Conservation (phyloP, 30 jellyfish, hydroid and myxozoan genomes). For the Turritopsis rubra region DNA sequence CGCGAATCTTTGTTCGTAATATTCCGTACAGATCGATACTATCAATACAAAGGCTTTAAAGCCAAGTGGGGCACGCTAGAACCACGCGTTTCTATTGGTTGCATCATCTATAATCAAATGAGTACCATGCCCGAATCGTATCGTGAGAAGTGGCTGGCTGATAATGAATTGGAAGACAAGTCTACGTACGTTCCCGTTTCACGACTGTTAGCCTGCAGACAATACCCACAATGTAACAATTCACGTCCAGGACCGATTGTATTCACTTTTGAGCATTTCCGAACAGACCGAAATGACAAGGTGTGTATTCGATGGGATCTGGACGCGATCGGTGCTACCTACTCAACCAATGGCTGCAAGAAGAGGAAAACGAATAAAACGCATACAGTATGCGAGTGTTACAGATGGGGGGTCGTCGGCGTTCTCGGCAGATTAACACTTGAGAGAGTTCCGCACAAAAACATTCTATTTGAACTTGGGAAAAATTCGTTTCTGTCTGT, state of each 20-base stretch:
- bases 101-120: conserved; percentile 62
- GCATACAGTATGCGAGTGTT: conserved; percentile 83
- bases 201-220: conserved; percentile 79
- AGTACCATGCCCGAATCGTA: conserved; percentile 40
- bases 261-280: conserved; percentile 77
- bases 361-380: conserved; percentile 71
- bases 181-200: conserved; percentile 50
- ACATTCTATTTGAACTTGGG: conserved; percentile 48
- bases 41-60: conserved; percentile 56
- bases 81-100: conserved; percentile 87
- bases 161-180: conserved; percentile 9
- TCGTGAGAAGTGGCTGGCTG: conserved; percentile 20
- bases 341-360: conserved; percentile 52
- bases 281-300: conserved; percentile 57
- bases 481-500: conserved; percentile 63
- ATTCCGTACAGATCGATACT: conserved; percentile 47
- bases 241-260: conserved; percentile 66
- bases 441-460: conserved; percentile 11
- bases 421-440: conserved; percentile 67
- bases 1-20: conserved; percentile 55
- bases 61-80: conserved; percentile 82
- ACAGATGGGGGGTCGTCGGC: conserved; percentile 77
- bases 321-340: conserved; percentile 67
- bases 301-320: conserved; percentile 73
- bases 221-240: conserved; percentile 78